Base-by-base conservation (phyloP, 2,888 invertebrate species). In the Mycogona germanica region DNA sequence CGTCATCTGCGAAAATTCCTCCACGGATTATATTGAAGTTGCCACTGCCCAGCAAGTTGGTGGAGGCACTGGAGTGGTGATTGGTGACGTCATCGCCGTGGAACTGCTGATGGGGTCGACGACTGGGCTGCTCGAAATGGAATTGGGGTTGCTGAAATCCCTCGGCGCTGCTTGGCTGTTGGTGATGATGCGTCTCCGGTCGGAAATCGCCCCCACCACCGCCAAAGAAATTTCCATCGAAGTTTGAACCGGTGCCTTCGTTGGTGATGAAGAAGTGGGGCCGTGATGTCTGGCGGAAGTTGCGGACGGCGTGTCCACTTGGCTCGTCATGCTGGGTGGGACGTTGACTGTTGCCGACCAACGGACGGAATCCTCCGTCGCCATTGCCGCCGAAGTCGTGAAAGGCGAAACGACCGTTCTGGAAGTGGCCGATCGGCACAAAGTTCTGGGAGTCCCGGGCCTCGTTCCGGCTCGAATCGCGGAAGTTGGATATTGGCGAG, bases 1-100 rank as follows among this genome's bases (percentile, higher is more conserved):
- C 55, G 32, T 46, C 51, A 21, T 56, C 56, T 2, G 56, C 53
- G n/a, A 56, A 56, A 23, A 56, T 54, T 37, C 56, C 56, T 14
- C 56, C 56, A 2, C 56, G 47, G 12, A 56, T 32, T 37, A 56
- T 46, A 19, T 53, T 53, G 28, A 56, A 56, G 29, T 56, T 56
- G 12, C 56, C 56, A 25, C 56, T 56, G 1, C 56, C 56, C 19
- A 56, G 28, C 25, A 56, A 47, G 48, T 42, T 56, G n/a, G 7
- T 32, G 23, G 42, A 41, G 23, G 50, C 55, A 28, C 50, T 51
- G 30, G 55, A 51, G 30, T 51, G 50, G 42, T 51, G 55, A 7
- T 51, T 53, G 38, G 38, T 53, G 12, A 28, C 38, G 45, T 53
- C 48, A 12, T 53, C 53, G 4, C 29, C 28, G 19, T 53, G 53